phyloP scores from a whole-genome alignment of 2,113 vertebrate species.

The Copsychus sechellarum region DNA sequence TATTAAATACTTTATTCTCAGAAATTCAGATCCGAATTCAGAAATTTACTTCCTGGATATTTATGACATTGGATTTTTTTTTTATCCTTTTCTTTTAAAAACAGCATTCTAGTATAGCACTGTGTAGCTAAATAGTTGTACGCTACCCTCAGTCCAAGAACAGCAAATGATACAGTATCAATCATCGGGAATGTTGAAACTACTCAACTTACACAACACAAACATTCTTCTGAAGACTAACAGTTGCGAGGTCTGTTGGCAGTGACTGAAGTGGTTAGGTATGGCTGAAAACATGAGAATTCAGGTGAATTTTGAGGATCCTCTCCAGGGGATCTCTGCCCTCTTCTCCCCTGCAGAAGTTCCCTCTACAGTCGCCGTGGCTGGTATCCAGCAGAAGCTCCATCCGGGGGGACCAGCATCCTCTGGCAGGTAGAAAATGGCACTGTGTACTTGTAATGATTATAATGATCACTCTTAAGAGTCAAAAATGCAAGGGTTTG shows the following conservation, averaged over 20 bases:
- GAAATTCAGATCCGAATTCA: not conserved
- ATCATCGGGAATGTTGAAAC: not conserved
- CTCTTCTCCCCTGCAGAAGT: not conserved
- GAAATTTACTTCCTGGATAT: not conserved
- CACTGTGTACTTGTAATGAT: accelerated
- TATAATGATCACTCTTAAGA: not conserved
- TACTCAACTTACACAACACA: not conserved
- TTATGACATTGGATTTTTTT: not conserved
- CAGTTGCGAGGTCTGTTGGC: not conserved
- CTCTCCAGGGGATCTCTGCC: not conserved
- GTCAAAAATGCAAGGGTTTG: not conserved
- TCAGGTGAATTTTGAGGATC: not conserved
- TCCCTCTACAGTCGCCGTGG: not conserved
- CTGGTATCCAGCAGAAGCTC: not conserved
- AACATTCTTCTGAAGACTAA: not conserved
- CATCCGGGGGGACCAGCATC: not conserved
- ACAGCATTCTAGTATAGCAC: not conserved
- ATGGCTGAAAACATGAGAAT: not conserved
- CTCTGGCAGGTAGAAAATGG: not conserved
- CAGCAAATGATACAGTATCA: not conserved
- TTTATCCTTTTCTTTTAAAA: not conserved
- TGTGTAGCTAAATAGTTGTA: not conserved
- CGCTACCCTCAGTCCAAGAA: not conserved
- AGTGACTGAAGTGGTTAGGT: not conserved
- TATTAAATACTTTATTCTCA: not conserved